These are phyloP conservation scores for Virgularia gustaviana DNA, from an alignment of 92 coral and sea anemone species.

Conservation along the genomic window DNA sequence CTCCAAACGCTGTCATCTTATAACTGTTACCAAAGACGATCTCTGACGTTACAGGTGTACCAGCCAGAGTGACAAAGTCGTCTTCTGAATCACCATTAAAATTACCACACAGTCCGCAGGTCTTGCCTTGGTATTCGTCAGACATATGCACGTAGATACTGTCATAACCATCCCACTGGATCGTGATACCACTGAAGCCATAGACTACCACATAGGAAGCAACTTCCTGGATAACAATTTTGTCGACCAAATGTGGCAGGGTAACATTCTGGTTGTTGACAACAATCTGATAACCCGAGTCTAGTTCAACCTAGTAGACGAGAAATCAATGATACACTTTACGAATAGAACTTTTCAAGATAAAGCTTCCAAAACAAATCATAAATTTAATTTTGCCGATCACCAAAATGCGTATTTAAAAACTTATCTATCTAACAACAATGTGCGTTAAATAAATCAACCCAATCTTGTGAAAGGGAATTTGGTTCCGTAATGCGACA, in stretches of 20 bases:
- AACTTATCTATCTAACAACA: neutral
- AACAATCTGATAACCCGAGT: conserved; percentile 47
- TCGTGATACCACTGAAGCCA: conserved; percentile 76
- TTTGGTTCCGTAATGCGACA: no score
- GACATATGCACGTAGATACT: conserved; percentile 68
- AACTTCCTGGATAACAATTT: conserved; percentile 68
- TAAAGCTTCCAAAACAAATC: no score
- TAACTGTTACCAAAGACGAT: conserved; percentile 82
- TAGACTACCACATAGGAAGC: conserved; percentile 66
- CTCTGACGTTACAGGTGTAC: conserved; percentile 66
- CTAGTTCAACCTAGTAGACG: conserved; percentile 56
- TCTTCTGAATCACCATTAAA: conserved; percentile 71
- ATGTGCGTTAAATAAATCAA: no score
- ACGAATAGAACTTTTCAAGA: neutral
- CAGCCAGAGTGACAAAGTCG: conserved; percentile 64
- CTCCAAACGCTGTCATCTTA: conserved; percentile 71
- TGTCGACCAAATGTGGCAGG: conserved; percentile 67
- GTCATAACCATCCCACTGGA: conserved; percentile 79
- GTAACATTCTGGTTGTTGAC: conserved; percentile 65
- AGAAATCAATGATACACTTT: neutral
- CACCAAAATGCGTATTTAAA: neutral
- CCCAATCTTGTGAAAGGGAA: no score
- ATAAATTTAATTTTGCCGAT: no score
- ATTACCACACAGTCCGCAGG: conserved; percentile 93
- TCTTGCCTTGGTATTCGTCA: conserved; percentile 67